Evolutionary conservation across 2,797 vertebrate genomes (phyloP).

Genomic region (Taenioides sp.): DNA sequence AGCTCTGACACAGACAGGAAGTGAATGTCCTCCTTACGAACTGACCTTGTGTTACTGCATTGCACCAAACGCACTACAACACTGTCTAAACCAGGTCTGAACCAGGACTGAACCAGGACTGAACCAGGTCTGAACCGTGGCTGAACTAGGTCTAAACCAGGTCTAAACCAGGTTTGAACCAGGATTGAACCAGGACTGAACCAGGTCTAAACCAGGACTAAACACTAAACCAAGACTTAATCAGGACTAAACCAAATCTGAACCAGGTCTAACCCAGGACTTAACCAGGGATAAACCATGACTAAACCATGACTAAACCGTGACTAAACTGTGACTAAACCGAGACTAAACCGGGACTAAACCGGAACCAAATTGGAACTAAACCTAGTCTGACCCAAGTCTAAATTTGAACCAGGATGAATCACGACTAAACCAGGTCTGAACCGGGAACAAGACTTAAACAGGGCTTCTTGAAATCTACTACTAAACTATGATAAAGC

Average conservation of each 20-base stretch:
- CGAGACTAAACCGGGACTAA: background rate
- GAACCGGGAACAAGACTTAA: background rate
- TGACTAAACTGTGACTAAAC: background rate
- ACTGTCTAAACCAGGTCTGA: background rate
- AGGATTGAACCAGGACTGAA: background rate
- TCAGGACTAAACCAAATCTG: background rate
- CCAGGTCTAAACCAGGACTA: background rate
- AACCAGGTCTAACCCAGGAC: background rate
- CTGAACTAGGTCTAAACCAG: background rate
- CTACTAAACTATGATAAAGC: too few relatives aligned
- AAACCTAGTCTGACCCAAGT: background rate
- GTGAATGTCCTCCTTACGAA: background rate
- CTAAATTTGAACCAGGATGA: too few relatives aligned
- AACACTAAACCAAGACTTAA: background rate
- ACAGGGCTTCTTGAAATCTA: too few relatives aligned
- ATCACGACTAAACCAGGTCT: too few relatives aligned
- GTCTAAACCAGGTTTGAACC: background rate
- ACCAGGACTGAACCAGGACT: background rate
- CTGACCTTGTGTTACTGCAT: conserved; percentile 11
- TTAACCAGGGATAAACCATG: background rate
- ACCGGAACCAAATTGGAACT: background rate
- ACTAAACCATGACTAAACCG: background rate
- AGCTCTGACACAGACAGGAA: conserved; percentile 2
- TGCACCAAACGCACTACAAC: conserved; percentile 5
- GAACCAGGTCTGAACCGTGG: background rate